Conservation (phyloP, 2,113 vertebrate genomes). For the Cyprinodon brontotheroides region DNA sequence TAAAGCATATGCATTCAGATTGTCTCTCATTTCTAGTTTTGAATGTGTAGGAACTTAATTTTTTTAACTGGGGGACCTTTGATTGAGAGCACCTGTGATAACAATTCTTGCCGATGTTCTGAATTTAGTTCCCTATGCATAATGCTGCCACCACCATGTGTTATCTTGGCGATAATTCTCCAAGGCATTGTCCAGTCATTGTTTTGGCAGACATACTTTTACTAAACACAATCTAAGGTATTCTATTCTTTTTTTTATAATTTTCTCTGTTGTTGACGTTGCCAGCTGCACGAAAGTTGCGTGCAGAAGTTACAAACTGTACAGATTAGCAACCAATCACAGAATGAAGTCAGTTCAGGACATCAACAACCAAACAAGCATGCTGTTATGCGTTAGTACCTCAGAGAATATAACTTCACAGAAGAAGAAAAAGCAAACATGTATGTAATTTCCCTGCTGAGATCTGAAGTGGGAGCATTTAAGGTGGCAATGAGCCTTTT, state of each 20-base stretch:
- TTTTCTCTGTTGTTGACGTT: no score
- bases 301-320: background rate
- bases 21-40: no score
- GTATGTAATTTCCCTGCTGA: background rate
- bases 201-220: no score
- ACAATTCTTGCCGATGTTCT: no score
- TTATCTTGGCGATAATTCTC: background rate
- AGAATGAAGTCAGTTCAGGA: background rate
- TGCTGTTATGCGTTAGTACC: background rate
- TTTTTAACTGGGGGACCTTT: background rate
- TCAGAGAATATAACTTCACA: background rate
- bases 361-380: background rate
- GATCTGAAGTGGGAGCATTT: background rate
- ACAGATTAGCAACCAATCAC: background rate
- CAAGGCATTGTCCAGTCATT: background rate
- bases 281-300: no score
- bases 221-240: no score
- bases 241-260: no score
- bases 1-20: no score
- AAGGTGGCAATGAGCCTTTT: background rate
- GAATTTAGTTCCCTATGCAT: background rate
- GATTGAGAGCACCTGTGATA: no score
- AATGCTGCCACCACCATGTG: background rate
- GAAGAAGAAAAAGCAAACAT: background rate
- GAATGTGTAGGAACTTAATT: background rate